Evolutionary conservation across 2,113 vertebrate species (phyloP), one percentile per base, ranked within the genome.

Genomic region (Pyxicephalus adspersus): DNA sequence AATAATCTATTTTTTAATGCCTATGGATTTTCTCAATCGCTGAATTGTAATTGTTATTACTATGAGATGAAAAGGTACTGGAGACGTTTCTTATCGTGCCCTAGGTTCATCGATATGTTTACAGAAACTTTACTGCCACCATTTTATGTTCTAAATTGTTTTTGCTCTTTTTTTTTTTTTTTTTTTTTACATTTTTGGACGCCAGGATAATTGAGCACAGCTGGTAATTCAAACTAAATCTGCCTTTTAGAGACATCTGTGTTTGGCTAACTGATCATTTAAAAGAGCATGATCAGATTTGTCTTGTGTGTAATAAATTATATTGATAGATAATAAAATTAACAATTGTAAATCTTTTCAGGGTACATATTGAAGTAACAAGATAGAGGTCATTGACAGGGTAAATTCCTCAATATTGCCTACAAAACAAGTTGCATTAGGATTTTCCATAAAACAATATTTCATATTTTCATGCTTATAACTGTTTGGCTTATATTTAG

Each of bases 201-300:
- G 18, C 31, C 60, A 76, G 22, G 11, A 45, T 63, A 76, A 76
- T 64, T 76, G 22, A 76, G 31, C 38, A 76, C 73, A 76, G 34
- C 57, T 76, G 38, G 50, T 76, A 63, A 76, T 63, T 34, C 58
- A 22, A 50, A 45, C 20, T 45, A 76, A 64, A 26, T 26, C 9
- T 45, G 38, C 15, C 9, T 45, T 45, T 45, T 45, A 45, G 4
- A 51, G n/a, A 64, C 38, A 76, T 76, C 58, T 76, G 58, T 55
- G 26, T 64, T 63, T 20, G 19, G 52, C 75, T 52, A 45, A 26
- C 22, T 54, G 51, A 64, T 20, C 29, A 57, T 78, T 78, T 76
- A 25, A 63, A 23, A 34, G 13, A 22, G 25, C 23, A 63, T 13
- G 19, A 25, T 2, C 34, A 2, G 13, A 45, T 67, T 67, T 67